Base-by-base conservation (phyloP, 1,140 invertebrate species). In the Drosophila watanabei region DNA sequence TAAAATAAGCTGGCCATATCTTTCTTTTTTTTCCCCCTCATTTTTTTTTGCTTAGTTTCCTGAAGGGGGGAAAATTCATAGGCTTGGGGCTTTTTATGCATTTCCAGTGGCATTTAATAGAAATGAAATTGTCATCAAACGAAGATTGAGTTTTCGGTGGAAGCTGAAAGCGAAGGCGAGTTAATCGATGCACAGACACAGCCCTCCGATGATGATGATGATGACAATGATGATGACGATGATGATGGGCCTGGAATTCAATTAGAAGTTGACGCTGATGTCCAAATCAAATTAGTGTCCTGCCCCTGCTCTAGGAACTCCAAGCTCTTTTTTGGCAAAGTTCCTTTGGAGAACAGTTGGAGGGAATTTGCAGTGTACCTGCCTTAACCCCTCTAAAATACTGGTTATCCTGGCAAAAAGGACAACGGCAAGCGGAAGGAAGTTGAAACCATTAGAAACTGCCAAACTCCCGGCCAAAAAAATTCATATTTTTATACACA, bases 391-490 rank as follows among this genome's bases (percentile, higher is more conserved):
- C 16, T 59, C 52, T 18, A 28, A 70, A 10, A 37, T 56, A 35
- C 14, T 1, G 6, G 10, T 61, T 56, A 60, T 64, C 48, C 45
- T 35, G 48, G 45, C 24, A 37, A 54, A 77, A 87, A 63, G 79
- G 70, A 84, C 70, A 86, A 79, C 82, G 43, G 80, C 70, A 65
- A 89, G 62, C 82, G 86, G 86, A 90, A 90, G 86, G 86, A 90
- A 91, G 86, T 90, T 86, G 79, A 88, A 90, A 75, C 85, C 86
- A 89, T 89, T 89, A 89, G 85, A 89, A 88, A 79, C 83, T 90
- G 79, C 64, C 85, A 82, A 86, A 68, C 59, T 75, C 80, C 48
- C 48, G 28, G 37, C 37, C 32, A 71, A 77, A 71, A 82, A 28
- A 35, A 28, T 28, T n/a, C 60, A 66, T 90, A 90, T 90, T 86